A percentile compares a stretch with the other conserved stretches of the same genome.
Conservation (phyloP, 2,113 vertebrate genomes). For the Gavialis gangeticus region DNA sequence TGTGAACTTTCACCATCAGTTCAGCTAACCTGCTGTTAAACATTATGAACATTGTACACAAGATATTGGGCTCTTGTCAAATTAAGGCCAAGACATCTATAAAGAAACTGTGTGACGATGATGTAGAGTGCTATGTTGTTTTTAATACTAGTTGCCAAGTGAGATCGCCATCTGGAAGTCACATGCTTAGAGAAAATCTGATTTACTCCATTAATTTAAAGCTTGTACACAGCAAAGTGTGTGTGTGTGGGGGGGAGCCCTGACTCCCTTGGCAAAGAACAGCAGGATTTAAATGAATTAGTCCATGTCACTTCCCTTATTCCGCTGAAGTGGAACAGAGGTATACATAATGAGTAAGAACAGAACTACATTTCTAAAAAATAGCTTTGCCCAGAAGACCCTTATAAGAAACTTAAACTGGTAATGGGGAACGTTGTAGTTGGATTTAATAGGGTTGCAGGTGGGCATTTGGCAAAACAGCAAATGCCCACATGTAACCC, state of each 20-base stretch:
- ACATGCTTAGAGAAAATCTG: slow-evolving; percentile 46
- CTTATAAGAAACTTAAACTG: background rate
- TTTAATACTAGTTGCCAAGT: background rate
- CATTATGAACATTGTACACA: accelerated
- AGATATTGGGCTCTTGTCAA: background rate
- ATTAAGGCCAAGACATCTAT: accelerated
- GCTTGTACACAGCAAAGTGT: slow-evolving; percentile 1
- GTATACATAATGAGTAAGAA: slow-evolving; percentile 16
- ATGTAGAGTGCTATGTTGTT: accelerated
- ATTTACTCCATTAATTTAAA: slow-evolving; percentile 50
- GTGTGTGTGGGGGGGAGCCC: slow-evolving; percentile 13
- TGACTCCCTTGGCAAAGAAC: slow-evolving; percentile 38
- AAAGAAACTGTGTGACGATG: background rate
- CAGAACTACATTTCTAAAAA: background rate
- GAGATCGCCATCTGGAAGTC: background rate
- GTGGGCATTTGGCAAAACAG: background rate
- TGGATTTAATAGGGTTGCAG: background rate
- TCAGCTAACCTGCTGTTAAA: background rate
- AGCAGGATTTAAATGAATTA: slow-evolving; percentile 66
- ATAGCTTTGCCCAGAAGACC: background rate
- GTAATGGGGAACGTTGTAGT: accelerated
- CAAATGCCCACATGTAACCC: background rate
- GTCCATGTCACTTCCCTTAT: slow-evolving; percentile 45
- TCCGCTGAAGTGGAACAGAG: slow-evolving; percentile 1
- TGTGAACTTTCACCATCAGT: accelerated